phyloP scores from a whole-genome alignment of 1,140 invertebrate genomes.

The Leptestheria dahalacensis region DNA sequence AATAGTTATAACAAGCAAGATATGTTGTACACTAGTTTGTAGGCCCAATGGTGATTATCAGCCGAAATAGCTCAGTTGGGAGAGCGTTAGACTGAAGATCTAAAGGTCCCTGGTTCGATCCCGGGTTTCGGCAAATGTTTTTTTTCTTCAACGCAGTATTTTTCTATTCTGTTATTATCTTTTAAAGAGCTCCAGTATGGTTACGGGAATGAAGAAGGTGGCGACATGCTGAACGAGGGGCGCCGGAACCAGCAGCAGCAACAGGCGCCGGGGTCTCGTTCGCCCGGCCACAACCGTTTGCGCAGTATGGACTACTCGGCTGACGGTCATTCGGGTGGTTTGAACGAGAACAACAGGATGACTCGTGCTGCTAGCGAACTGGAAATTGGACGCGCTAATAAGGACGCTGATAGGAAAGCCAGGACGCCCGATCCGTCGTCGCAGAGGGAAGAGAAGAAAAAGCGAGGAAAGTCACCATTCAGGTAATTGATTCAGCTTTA shows the following conservation, averaged over 20 bases:
- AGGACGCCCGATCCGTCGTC: conserved; percentile 15
- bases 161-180: conserved; percentile 1
- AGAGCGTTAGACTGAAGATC: too few species aligned
- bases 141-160: too few species aligned
- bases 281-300: conserved; percentile 18
- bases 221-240: conserved; percentile 33
- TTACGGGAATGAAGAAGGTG: conserved; percentile 57
- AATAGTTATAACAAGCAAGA: too few species aligned
- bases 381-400: conserved; percentile 43
- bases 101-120: too few species aligned
- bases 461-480: conserved; percentile 73
- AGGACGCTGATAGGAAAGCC: conserved; percentile 31
- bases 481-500: too few species aligned
- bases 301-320: conserved; percentile 7
- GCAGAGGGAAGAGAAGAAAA: conserved; percentile 58
- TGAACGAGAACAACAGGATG: conserved; percentile 31
- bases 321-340: not conserved
- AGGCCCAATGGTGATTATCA: too few species aligned
- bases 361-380: conserved; percentile 55
- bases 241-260: conserved; percentile 25
- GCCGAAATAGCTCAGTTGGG: too few species aligned
- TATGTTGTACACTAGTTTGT: too few species aligned
- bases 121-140: too few species aligned
- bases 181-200: conserved; percentile 55
- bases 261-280: conserved; percentile 23